Base-by-base conservation (phyloP, 2,113 vertebrate species). In the Phaethornis superciliosus region DNA sequence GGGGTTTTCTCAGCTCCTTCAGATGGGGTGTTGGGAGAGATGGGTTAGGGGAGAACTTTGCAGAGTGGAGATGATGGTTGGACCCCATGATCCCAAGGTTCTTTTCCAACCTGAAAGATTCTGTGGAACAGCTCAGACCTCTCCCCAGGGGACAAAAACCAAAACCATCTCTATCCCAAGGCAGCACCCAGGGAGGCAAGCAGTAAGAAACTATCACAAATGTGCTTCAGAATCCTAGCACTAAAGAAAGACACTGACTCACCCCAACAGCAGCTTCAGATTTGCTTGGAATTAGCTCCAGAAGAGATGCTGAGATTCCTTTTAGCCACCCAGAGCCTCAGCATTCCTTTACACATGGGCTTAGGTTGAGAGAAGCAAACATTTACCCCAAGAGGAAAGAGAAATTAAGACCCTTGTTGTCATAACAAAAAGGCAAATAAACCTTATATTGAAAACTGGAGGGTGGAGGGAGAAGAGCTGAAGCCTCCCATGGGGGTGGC, bases 381-480 rank as follows among this genome's bases (percentile, higher is more conserved):
- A 14, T 52, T 93, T 32, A 15, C 64, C 70, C 21, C n/a, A 3
- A 17, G 23, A 17, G 28, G 33, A 47, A 33, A 68, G 49, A 51
- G 49, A 51, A 26, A 24, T 16, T 10, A 17, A 23, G 60, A 12
- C 13, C 1, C 68, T 15, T 15, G 47, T 23, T 42, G 72, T 60
- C 89, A 63, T 33, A 81, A 62, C 89, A 70, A 75, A 81, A 19
- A 47, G 44, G 17, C 10, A 67, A 78, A 89, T 30, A 47, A 86
- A 74, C 33, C 32, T 28, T 32, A 44, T 5, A 4, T 18, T 1
- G 44, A 47, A 33, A 27, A n/a, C 40, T 6, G 7, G 16, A 26
- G 0, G 0, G 51, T 9, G 3, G 7, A 37, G 44, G 24, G 8
- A 0, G 1, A 1, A 0, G 4, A 12, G 76, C 59, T 47, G 32